Base-by-base conservation (phyloP, 2,888 invertebrate genomes). In the Plagiodera versicolora region DNA sequence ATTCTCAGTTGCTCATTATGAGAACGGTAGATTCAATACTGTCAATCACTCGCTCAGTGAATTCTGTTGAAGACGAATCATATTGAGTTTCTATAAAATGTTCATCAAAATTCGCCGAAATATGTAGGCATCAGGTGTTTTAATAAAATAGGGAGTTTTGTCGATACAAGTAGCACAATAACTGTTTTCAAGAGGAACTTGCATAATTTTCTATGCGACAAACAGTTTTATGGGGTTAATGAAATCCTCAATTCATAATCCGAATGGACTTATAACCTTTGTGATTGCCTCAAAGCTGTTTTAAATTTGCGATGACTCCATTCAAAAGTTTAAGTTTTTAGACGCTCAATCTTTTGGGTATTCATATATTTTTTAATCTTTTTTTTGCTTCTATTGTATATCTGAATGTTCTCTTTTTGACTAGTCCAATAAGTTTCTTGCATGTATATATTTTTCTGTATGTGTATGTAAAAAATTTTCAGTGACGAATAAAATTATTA, bases 111-210 rank as follows among this genome's bases (percentile, higher is more conserved):
- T 32, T 32, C 32, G 32, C 32, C 32, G 9, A 32, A 32, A 32
- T 32, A 32, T 32, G 32, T 32, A 32, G 32, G 32, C 9, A 10
- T 49, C 35, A 32, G 32, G 19, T 32, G 52, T 45, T 49, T 35
- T 44, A 52, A 52, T 35, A 39, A 52, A 39, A n/a, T 49, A 24
- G 28, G 28, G 14, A 49, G 49, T 28, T 32, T 32, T 32, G 32
- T 32, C 32, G 32, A 32, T 32, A 32, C 10, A 32, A 32, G 32
- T 49, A 45, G 16, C 50, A 50, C 30, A 16, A 50, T 50, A 16
- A 30, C 16, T 50, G 17, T 50, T 50, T 50, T 50, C 50, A 50
- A 50, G 16, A 50, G 24, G 17, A 50, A 50, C 14, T 50, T 50
- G 32, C 50, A 50, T 50, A 16, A 16, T 30, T 50, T 50, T 50